Percentiles rank a stretch among this genome's conserved stretches.
Evolutionary conservation across 2,888 invertebrate species (phyloP).

Genomic region (Tachina fera): DNA sequence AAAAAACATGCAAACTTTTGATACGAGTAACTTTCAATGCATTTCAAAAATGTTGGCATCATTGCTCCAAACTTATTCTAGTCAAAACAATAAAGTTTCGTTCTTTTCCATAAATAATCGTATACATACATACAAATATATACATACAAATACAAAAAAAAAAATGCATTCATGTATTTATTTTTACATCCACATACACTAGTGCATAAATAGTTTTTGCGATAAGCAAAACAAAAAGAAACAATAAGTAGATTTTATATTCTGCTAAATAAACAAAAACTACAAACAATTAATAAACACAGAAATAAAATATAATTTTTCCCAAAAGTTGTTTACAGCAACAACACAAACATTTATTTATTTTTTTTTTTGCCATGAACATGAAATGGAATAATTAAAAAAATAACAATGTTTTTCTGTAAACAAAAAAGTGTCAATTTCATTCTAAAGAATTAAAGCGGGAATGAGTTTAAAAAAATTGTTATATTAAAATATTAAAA

Average conservation of each 20-base stretch:
- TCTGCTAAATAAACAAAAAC: constrained; percentile 41
- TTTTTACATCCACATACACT: background rate
- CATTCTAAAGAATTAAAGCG: constrained; percentile 1
- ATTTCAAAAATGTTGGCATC: background rate
- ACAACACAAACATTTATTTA: constrained; percentile 25
- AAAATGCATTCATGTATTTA: background rate
- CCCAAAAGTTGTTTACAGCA: constrained; percentile 27
- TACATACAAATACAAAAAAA: background rate
- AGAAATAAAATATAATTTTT: constrained; percentile 25
- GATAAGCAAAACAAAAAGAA: constrained; percentile 11
- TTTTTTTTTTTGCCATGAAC: constrained; percentile 28
- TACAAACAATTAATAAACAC: constrained; percentile 37
- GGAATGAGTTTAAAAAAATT: background rate
- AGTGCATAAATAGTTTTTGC: background rate
- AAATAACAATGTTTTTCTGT: background rate
- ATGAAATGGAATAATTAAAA: constrained; percentile 38
- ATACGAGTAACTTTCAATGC: too few relatives aligned
- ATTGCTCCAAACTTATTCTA: constrained; percentile 24
- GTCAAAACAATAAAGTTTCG: constrained; percentile 35
- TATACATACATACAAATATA: background rate
- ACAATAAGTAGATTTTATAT: background rate
- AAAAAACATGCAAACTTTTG: too few relatives aligned
- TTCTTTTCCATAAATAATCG: background rate
- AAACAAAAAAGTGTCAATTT: constrained; percentile 31
- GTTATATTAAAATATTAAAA: too few relatives aligned